Percentiles rank a stretch among this genome's conserved stretches.
Conservation (phyloP, 2,888 invertebrate species). For the Dichetophora obliterata region DNA sequence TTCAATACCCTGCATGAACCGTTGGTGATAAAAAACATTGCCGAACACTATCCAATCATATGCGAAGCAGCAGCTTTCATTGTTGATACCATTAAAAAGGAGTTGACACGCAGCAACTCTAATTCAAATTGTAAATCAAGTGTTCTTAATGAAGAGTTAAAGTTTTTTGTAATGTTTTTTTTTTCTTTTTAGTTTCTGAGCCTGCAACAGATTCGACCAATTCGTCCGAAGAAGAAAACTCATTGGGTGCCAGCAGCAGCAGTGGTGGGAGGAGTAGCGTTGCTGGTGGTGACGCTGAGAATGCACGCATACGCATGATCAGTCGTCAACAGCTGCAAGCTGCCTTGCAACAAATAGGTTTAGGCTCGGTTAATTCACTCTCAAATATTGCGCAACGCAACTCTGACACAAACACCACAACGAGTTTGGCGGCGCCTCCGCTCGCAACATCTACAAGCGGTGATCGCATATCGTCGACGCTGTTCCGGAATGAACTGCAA, state of each 20-base stretch:
- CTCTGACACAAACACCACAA: conserved; percentile 52
- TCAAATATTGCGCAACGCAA: conserved; percentile 68
- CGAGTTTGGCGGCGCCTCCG: conserved; percentile 33
- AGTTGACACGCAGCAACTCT: conserved; percentile 62
- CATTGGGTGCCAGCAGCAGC: conserved; percentile 60
- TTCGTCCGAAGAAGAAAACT: conserved; percentile 68
- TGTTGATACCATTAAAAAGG: conserved; percentile 67
- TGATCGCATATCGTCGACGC: conserved; percentile 78
- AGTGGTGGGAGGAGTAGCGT: conserved; percentile 60
- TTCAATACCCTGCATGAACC: conserved; percentile 77
- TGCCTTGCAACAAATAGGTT: conserved; percentile 56
- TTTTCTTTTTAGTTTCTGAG: conserved; percentile 56
- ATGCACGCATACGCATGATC: conserved; percentile 66
- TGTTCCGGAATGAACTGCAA: conserved; percentile 84
- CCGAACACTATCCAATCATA: conserved; percentile 77
- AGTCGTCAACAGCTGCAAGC: conserved; percentile 67
- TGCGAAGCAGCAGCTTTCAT: conserved; percentile 75
- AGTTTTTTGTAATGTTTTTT: not conserved
- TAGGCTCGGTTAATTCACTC: conserved; percentile 66
- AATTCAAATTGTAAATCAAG: conserved; percentile 56
- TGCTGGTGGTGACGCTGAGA: conserved; percentile 54
- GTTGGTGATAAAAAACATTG: conserved; percentile 76
- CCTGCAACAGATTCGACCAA: conserved; percentile 68
- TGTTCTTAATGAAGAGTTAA: not conserved
- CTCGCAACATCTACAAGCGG: conserved; percentile 47